These are phyloP conservation scores for Cygnus atratus DNA, from an alignment of 2,113 vertebrate genomes.

Conservation along the genomic window DNA sequence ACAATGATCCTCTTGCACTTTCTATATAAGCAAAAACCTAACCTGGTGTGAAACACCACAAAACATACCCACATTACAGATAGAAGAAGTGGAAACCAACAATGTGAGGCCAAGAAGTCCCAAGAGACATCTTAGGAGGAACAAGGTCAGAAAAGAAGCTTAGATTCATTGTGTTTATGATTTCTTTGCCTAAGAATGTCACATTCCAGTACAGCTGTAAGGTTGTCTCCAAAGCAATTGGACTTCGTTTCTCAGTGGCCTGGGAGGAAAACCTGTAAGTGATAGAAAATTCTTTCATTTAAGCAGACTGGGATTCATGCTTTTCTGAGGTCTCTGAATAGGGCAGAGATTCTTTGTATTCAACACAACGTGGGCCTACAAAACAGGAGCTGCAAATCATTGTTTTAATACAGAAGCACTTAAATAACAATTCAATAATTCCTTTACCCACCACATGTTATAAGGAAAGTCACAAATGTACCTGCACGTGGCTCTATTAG, in stretches of 20 bases:
- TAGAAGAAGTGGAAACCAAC: background rate
- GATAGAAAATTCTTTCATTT: background rate
- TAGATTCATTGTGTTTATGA: background rate
- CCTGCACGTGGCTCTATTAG: background rate
- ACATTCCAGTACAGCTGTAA: background rate
- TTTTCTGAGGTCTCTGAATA: background rate
- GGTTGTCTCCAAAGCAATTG: background rate
- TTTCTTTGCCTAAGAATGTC: background rate
- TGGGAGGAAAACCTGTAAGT: background rate
- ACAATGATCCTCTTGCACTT: background rate
- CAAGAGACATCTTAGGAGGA: background rate
- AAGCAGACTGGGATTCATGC: background rate
- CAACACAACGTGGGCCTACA: background rate
- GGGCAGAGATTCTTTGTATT: background rate
- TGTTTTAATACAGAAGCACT: background rate
- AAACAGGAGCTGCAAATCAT: background rate
- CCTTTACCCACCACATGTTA: background rate
- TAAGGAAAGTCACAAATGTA: background rate
- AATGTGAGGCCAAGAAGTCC: background rate
- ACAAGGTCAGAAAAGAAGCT: background rate
- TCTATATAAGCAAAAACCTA: background rate
- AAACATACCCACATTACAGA: fast-evolving
- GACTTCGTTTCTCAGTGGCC: background rate
- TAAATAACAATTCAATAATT: background rate
- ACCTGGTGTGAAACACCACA: background rate